Base-by-base conservation (phyloP, 2,797 vertebrate genomes). In the Pangasius macronema region DNA sequence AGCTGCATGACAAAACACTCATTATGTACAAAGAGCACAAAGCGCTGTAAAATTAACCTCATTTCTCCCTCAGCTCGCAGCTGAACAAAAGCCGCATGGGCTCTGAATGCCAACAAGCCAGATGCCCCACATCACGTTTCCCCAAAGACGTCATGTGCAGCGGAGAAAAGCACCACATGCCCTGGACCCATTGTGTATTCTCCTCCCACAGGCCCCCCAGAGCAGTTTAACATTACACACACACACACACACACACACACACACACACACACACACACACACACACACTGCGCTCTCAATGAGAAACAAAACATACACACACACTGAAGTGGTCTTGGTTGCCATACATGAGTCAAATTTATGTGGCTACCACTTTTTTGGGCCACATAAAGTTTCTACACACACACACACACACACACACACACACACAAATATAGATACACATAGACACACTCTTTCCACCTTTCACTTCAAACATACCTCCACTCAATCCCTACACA, bases 21-120 rank as follows among this genome's bases (percentile, higher is more conserved):
- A 89, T 89, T 90, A 90, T 20, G 76, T 84, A 86, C 81, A 89
- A 88, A 86, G 83, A 89, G 80, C 75, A 86, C 85, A 89, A 91
- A 89, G 87, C 68, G 86, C 57, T 82, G 83, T 88, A 88, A 88
- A 91, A 87, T 90, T 89, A 88, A 90, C 87, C 86, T 87, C 61
- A 51, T 91, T 88, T 88, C 87, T 91, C 83, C 61, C 87, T 79
- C 59, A 82, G 33, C 76, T 89, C 61, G 39, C 65, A 82, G 85
- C 33, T 70, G 88, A 89, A 91, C 89, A 91, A 91, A 89, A 86
- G 86, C 91, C 83, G 68, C 70, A 79, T 72, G 59, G 63, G 86
- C 61, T 85, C 81, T 86, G 88, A 89, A 88, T 90, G 91, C 90
- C 86, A 89, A 88, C 82, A 85, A 90, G 89, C 85, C 91, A 91